Base-by-base conservation (phyloP, 2,113 vertebrate species). In the Lichenostomus cassidix region DNA sequence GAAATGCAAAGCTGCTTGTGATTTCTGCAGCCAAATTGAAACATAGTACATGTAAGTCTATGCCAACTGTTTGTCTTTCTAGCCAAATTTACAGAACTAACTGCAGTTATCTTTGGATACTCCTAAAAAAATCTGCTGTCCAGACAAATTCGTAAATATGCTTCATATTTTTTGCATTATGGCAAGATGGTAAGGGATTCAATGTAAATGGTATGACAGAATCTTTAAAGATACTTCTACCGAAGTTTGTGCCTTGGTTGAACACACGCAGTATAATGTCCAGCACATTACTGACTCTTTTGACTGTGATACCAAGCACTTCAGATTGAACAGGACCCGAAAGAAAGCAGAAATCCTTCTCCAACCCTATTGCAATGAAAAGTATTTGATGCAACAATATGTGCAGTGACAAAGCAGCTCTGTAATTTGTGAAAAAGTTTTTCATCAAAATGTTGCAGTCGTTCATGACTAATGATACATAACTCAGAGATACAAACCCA, bases 41-140 rank as follows among this genome's bases (percentile, higher is more conserved):
- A 65, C 5, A 29, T 3, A 31, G 4, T 20, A 44, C 4, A 8
- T 0, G 1, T 42, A 67, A 12, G 10, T 73, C 12, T 56, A 29
- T 15, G 10, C 29, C 23, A 62, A 24, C 12, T 13, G 11, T 78
- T 79, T 60, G 8, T 29, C 23, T 69, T 90, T 47, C 68, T 64
- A 65, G n/a, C 7, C 29, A 81, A 85, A 60, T 10, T 58, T 70
- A 41, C 16, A 64, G 11, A 44, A 68, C 7, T 53, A 55, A 63
- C 7, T 21, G 12, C 22, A 73, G 13, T 31, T 55, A 31, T 33
- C 33, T 83, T 44, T 29, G 47, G 23, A 42, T 17, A 23, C 11
- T 28, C 22, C 44, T 80, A 22, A 33, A 80, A 78, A 89, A 19
- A 47, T 62, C 44, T 78, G 5, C 8, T 47, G 8, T 39, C 21